Conservation (phyloP, 2,113 vertebrate species). For the Triplophysa rosa region DNA sequence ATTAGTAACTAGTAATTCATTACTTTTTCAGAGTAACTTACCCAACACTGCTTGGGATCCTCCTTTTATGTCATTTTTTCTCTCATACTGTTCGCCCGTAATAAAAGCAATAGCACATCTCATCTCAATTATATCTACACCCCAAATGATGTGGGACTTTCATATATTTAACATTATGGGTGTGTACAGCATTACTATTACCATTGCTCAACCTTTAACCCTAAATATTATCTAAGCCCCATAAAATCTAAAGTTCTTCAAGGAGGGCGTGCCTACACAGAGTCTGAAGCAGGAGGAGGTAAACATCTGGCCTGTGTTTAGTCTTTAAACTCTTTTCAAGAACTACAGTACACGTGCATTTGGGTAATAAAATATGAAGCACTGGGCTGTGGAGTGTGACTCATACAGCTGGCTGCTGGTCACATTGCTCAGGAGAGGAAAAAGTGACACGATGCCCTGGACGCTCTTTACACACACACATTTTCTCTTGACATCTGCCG, state of each 20-base stretch:
- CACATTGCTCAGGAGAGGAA: constrained; percentile 51
- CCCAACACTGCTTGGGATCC: too few species aligned
- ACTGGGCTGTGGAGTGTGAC: constrained; percentile 41
- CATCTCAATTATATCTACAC: too few species aligned
- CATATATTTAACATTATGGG: too few species aligned
- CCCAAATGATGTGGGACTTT: too few species aligned
- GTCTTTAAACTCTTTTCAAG: constrained; percentile 28
- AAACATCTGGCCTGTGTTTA: background rate
- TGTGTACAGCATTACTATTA: too few species aligned
- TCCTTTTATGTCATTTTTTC: too few species aligned
- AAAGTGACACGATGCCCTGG: constrained; percentile 49
- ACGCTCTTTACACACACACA: constrained; percentile 31
- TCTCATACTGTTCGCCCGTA: too few species aligned
- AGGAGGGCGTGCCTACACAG: constrained; percentile 5
- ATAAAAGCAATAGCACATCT: too few species aligned
- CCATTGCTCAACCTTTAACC: too few species aligned
- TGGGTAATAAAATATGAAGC: constrained; percentile 45
- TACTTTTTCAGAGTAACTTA: too few species aligned
- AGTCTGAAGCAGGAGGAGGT: constrained; percentile 13
- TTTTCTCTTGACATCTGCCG: constrained; percentile 51
- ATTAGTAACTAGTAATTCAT: too few species aligned
- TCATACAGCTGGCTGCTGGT: constrained; percentile 53
- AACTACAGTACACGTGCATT: constrained; percentile 11
- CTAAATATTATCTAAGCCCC: too few species aligned
- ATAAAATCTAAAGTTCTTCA: background rate